These are phyloP conservation scores for Allobates femoralis DNA, from an alignment of 2,797 vertebrate genomes.

Conservation along the genomic window DNA sequence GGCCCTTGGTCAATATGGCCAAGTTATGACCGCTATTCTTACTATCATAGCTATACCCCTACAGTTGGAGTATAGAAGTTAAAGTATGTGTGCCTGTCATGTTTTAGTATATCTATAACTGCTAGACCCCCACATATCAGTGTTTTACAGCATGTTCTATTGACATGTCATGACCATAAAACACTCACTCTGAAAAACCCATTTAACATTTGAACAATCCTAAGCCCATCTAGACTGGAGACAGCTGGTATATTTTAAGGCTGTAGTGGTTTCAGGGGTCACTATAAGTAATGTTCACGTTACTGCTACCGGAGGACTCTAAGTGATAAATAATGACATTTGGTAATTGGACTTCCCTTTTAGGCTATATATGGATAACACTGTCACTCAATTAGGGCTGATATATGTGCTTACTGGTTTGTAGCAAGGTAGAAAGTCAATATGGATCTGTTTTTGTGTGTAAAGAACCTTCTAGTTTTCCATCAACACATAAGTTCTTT, in stretches of 20 bases:
- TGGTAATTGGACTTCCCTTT: neutral
- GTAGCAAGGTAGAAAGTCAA: slow-evolving; percentile 3
- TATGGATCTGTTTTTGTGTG: neutral
- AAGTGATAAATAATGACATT: slow-evolving; percentile 17
- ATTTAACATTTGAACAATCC: neutral
- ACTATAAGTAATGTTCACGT: slow-evolving; percentile 16
- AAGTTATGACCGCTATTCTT: neutral
- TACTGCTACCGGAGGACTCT: neutral
- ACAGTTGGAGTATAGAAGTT: neutral
- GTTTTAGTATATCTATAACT: neutral
- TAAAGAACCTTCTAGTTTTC: neutral
- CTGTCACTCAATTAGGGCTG: slow-evolving; percentile 10
- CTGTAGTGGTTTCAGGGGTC: neutral
- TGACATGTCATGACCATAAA: slow-evolving; percentile 11
- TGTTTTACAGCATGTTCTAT: neutral
- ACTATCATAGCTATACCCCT: neutral
- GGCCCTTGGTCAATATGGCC: no score
- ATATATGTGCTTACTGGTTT: neutral
- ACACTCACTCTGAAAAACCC: neutral
- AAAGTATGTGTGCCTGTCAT: neutral
- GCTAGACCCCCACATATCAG: neutral
- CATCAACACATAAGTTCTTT: neutral
- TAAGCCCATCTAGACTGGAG: neutral
- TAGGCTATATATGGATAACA: neutral
- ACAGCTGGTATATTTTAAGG: neutral